Conservation (phyloP, 2,797 vertebrate species). For the Setipinna tenuifilis region DNA sequence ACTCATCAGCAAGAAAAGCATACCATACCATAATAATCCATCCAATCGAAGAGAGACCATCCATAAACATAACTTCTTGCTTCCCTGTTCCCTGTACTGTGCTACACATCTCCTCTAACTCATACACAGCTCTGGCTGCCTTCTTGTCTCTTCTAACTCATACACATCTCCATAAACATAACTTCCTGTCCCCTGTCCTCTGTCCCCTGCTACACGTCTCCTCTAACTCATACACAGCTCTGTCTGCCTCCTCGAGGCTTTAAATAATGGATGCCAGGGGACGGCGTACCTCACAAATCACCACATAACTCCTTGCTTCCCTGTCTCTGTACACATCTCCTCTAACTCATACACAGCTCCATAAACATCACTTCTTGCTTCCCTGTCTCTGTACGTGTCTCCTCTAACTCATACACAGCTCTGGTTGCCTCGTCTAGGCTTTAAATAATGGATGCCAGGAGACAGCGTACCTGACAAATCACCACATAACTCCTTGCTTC, state of each 20-base stretch:
- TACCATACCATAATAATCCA: no score
- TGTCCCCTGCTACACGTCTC: background rate
- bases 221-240: background rate
- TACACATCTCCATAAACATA: background rate
- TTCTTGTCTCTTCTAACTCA: no score
- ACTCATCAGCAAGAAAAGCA: background rate
- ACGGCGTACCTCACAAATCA: no score
- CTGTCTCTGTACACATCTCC: no score
- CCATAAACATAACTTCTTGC: constrained; percentile 31
- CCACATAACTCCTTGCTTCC: no score
- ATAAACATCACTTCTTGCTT: constrained; percentile 30
- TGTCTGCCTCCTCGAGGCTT: background rate
- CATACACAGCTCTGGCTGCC: no score
- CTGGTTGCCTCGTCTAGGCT: no score
- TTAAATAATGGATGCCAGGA: background rate
- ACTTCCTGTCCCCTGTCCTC: no score
- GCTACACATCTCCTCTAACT: background rate
- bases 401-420: background rate
- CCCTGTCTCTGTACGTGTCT: background rate
- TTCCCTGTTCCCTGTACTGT: background rate
- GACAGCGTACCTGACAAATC: no score
- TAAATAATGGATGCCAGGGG: no score
- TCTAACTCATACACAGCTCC: no score
- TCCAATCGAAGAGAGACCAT: background rate
- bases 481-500: constrained; percentile 32